Evolutionary conservation across 2,113 vertebrate genomes (phyloP).

Genomic region (Myotis davidii): DNA sequence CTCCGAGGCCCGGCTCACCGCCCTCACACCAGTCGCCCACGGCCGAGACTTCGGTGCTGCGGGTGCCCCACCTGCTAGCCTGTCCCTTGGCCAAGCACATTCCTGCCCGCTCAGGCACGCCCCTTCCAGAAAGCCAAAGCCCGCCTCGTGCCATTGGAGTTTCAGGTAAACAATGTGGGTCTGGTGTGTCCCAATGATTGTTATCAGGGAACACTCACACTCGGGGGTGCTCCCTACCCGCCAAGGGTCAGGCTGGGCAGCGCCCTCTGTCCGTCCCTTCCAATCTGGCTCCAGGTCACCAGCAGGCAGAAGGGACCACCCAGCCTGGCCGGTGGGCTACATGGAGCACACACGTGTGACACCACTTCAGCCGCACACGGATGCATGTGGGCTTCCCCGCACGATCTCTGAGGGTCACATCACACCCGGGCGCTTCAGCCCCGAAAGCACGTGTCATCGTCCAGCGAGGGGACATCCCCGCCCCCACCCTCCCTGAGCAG

Average conservation of each 20-base stretch:
- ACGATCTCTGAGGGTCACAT: rapidly evolving
- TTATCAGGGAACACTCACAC: background rate
- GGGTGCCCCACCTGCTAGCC: rapidly evolving
- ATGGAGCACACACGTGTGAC: rapidly evolving
- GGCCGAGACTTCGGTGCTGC: rapidly evolving
- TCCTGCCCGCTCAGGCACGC: background rate
- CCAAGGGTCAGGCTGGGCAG: background rate
- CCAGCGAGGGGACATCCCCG: background rate
- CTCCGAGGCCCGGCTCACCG: background rate
- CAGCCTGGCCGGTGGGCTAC: background rate
- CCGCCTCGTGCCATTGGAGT: background rate
- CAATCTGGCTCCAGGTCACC: background rate
- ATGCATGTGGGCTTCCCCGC: background rate
- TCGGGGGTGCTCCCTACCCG: rapidly evolving
- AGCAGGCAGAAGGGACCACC: background rate
- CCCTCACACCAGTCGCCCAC: background rate
- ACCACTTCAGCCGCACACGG: rapidly evolving
- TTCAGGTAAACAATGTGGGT: background rate
- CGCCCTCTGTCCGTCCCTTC: rapidly evolving
- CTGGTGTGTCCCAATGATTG: background rate
- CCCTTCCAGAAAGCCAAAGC: conserved; percentile 29
- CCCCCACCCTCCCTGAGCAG: background rate
- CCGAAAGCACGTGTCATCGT: background rate
- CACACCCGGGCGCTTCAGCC: background rate
- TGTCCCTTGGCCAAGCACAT: background rate